Conservation (phyloP, 2,888 invertebrate genomes). For the Rhingia campestris region DNA sequence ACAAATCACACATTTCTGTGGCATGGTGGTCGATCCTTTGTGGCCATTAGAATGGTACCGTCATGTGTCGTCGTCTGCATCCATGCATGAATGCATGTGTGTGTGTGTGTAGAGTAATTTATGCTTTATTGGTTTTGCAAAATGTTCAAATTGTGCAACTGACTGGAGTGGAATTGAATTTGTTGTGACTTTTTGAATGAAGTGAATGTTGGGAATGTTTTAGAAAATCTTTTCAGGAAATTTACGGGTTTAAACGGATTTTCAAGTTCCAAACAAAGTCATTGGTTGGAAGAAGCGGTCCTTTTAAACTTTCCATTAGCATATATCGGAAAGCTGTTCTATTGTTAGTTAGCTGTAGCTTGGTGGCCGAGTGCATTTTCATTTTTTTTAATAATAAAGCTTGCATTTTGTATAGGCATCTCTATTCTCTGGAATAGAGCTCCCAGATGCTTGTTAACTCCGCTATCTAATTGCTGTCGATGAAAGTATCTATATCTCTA, state of each 20-base stretch:
- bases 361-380: background rate
- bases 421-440: too few relatives aligned
- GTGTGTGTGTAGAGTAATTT: slow-evolving; percentile 53
- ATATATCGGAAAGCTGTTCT: background rate
- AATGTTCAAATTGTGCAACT: slow-evolving; percentile 71
- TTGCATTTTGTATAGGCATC: too few relatives aligned
- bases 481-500: too few relatives aligned
- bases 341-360: background rate
- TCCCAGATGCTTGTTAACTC: too few relatives aligned
- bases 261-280: slow-evolving; percentile 7
- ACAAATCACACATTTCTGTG: slow-evolving; percentile 70
- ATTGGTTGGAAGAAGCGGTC: background rate
- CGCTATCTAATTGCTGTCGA: too few relatives aligned
- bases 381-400: too few relatives aligned
- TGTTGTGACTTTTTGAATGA: slow-evolving; percentile 51
- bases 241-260: slow-evolving; percentile 3
- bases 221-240: slow-evolving; percentile 6
- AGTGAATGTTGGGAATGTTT: slow-evolving; percentile 13
- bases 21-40: slow-evolving; percentile 51
- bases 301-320: background rate
- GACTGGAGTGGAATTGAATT: slow-evolving; percentile 69
- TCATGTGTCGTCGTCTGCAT: background rate
- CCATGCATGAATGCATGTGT: background rate
- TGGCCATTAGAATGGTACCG: slow-evolving; percentile 46
- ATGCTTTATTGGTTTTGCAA: slow-evolving; percentile 72